phyloP scores from a whole-genome alignment of 2,888 invertebrate genomes.

The Antheraea assamensis region DNA sequence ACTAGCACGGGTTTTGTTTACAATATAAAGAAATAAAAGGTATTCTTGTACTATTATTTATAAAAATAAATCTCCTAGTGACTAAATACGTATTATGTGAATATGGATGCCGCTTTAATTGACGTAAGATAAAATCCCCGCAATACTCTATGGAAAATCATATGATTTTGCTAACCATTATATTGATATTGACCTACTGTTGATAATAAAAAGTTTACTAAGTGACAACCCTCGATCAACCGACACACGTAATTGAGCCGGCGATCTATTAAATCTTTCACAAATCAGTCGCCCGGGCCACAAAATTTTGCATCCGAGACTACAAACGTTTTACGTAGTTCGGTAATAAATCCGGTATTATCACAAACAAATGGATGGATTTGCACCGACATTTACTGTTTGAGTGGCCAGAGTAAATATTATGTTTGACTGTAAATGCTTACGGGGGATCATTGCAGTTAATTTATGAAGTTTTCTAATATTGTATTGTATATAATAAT shows the following conservation, averaged over 20 bases:
- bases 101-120: too few relatives aligned
- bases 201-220: not conserved
- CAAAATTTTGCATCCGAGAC: slow-evolving; percentile 23
- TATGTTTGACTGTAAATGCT: slow-evolving; percentile 26
- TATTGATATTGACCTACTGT: too few relatives aligned
- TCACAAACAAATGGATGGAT: slow-evolving; percentile 47
- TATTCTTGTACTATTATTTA: too few relatives aligned
- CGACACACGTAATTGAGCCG: slow-evolving; percentile 8
- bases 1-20: too few relatives aligned
- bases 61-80: too few relatives aligned
- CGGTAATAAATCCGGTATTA: slow-evolving; percentile 48
- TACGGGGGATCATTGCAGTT: slow-evolving; percentile 21
- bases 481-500: not conserved
- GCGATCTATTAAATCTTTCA: slow-evolving; percentile 29
- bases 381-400: slow-evolving; percentile 27
- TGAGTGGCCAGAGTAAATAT: slow-evolving; percentile 30
- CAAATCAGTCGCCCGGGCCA: slow-evolving; percentile 27
- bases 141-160: too few relatives aligned
- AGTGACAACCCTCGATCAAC: slow-evolving; percentile 2
- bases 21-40: too few relatives aligned
- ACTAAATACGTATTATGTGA: too few relatives aligned
- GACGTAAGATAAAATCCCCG: too few relatives aligned
- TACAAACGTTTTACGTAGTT: slow-evolving; percentile 41
- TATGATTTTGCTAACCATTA: too few relatives aligned
- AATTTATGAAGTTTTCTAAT: slow-evolving; percentile 19